Evolutionary conservation across 2,797 vertebrate genomes (phyloP).

Genomic region (Catharus ustulatus): DNA sequence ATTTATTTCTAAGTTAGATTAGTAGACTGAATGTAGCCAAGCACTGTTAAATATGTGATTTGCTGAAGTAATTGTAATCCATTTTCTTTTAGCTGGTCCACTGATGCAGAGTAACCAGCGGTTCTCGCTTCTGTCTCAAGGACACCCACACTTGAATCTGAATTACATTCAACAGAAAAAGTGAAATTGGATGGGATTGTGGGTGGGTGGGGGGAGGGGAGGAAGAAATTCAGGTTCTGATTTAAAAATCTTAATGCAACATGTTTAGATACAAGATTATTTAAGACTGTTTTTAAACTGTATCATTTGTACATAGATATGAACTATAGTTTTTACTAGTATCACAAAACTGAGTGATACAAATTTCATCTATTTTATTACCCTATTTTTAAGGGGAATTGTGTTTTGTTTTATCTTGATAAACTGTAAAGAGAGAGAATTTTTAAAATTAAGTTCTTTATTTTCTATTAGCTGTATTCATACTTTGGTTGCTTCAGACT

Average conservation of each 20-base stretch:
- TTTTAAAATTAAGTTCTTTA: constrained; percentile 93
- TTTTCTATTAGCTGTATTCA: constrained; percentile 99
- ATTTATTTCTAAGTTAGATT: constrained; percentile 20
- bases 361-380: constrained; percentile 99
- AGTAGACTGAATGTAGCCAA: constrained; percentile 28
- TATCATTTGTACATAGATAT: constrained; percentile 97
- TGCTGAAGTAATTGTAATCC: constrained; percentile 69
- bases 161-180: constrained; percentile 98
- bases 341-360: constrained; percentile 97
- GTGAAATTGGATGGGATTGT: constrained; percentile 76
- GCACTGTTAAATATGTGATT: background rate
- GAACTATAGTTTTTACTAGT: constrained; percentile 92
- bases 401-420: constrained; percentile 92
- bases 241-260: constrained; percentile 82
- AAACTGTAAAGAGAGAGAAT: constrained; percentile 92
- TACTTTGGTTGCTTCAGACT: constrained; percentile 92
- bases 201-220: constrained; percentile 49
- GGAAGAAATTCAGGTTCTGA: constrained; percentile 79
- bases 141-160: constrained; percentile 88
- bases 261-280: constrained; percentile 86
- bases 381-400: constrained; percentile 97
- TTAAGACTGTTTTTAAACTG: constrained; percentile 91
- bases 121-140: constrained; percentile 89
- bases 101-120: constrained; percentile 89
- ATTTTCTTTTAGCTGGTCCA: constrained; percentile 83